phyloP scores from a whole-genome alignment of 1,140 invertebrate genomes.

The Cotesia typhae region DNA sequence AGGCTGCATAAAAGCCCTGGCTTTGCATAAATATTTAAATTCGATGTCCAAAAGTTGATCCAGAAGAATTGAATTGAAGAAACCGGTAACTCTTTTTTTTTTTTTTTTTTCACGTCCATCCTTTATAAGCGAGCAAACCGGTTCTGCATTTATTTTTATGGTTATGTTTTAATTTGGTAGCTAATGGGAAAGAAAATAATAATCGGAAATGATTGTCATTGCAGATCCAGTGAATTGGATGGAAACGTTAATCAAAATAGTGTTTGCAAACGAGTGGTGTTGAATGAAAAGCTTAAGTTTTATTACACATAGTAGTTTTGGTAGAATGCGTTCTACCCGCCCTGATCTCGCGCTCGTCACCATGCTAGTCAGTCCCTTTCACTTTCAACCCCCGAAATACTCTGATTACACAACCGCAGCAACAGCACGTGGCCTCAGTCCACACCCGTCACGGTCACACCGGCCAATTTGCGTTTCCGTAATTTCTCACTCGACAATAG shows the following conservation, averaged over 20 bases:
- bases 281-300: background rate
- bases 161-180: too few species aligned
- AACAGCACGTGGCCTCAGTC: conserved; percentile 61
- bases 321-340: conserved; percentile 36
- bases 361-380: conserved; percentile 32
- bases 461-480: conserved; percentile 65
- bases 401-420: conserved; percentile 64
- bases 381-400: conserved; percentile 54
- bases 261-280: background rate
- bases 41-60: conserved; percentile 10
- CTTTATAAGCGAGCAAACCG: too few species aligned
- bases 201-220: too few species aligned
- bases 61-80: too few species aligned
- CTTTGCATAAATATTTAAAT: too few species aligned
- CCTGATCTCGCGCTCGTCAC: conserved; percentile 39
- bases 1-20: too few species aligned
- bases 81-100: too few species aligned
- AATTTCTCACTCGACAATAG: conserved; percentile 60
- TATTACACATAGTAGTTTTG: conserved; percentile 37
- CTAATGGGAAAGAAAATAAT: too few species aligned
- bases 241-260: background rate
- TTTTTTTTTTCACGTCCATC: too few species aligned
- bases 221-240: too few species aligned
- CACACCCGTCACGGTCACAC: conserved; percentile 63
- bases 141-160: too few species aligned